These are phyloP conservation scores for Strix aluco DNA, from an alignment of 2,113 vertebrate genomes.

Conservation along the genomic window DNA sequence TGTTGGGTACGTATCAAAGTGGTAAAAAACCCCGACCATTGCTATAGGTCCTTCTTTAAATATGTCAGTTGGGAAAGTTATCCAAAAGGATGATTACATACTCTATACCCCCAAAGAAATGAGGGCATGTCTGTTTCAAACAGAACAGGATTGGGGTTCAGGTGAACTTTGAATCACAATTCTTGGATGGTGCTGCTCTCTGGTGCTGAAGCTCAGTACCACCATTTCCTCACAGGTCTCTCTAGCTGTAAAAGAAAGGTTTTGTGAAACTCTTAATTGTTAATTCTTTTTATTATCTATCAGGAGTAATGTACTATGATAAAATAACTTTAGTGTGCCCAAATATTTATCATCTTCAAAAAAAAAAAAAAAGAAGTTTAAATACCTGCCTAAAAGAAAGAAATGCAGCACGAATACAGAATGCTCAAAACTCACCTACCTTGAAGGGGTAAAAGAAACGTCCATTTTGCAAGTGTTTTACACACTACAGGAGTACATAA, in stretches of 20 bases:
- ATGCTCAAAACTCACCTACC: not conserved
- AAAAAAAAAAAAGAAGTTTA: not conserved
- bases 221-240: not conserved
- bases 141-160: not conserved
- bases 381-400: not conserved
- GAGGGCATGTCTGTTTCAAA: not conserved
- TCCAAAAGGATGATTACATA: not conserved
- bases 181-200: conserved; percentile 65
- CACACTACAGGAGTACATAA: not conserved
- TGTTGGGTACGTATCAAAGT: not conserved
- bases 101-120: not conserved
- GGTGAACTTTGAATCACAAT: not conserved
- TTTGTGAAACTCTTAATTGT: not conserved
- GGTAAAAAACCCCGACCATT: accelerated
- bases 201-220: conserved; percentile 63
- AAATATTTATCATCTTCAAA: not conserved
- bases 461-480: not conserved
- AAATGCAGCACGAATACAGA: not conserved
- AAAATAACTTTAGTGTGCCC: not conserved
- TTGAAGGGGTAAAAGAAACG: not conserved
- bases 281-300: not conserved
- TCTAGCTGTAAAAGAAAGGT: not conserved
- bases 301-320: not conserved
- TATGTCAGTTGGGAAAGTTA: not conserved
- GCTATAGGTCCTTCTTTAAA: not conserved